Evolutionary conservation across 2,113 vertebrate species (phyloP), one percentile per base, ranked within the genome.

Genomic region (Caretta caretta): DNA sequence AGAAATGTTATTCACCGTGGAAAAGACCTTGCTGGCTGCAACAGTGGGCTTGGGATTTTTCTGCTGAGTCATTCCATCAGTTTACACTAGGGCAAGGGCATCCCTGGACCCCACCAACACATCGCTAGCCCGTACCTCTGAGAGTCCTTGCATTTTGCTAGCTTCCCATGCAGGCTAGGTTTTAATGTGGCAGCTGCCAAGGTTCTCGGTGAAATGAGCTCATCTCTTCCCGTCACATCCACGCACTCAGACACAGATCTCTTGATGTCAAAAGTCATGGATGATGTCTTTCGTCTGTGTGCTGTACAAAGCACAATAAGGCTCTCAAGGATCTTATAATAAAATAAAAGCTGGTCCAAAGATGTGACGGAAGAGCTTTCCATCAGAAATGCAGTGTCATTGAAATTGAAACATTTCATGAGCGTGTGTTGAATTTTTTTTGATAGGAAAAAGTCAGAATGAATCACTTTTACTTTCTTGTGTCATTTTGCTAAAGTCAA

Each of bases 341-440:
- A 3, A 89, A 94, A 75, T n/a, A 48, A 38, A 72, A 96, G 53
- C 86, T 17, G n/a, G 84, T 72, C 50, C 38, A 89, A 91, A 95
- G 96, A 83, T 6, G 76, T 84, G 75, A 17, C 0, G 0, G 24
- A 85, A 80, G 11, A 10, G 19, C 90, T 94, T 94, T 93, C 92
- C 91, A 95, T 91, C 81, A 81, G 57, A 90, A 97, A 94, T 2
- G 82, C 86, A 92, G 84, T 90, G 85, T 95, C 90, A 93, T 90
- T 84, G 76, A 96, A 92, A 95, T 90, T 95, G 93, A 87, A 79
- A 79, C 76, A 49, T 46, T 72, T 72, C 65, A 72, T 38, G 65
- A 38, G n/a, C 9, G 8, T 72, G 65, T 72, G 65, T 10, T 72
- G 65, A 72, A 38, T 20, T 38, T 6, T 20, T 38, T 38, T 72